A percentile compares a stretch with the other conserved stretches of the same genome.
Evolutionary conservation across 2,113 vertebrate genomes (phyloP).

Genomic region (Caranx melampygus): DNA sequence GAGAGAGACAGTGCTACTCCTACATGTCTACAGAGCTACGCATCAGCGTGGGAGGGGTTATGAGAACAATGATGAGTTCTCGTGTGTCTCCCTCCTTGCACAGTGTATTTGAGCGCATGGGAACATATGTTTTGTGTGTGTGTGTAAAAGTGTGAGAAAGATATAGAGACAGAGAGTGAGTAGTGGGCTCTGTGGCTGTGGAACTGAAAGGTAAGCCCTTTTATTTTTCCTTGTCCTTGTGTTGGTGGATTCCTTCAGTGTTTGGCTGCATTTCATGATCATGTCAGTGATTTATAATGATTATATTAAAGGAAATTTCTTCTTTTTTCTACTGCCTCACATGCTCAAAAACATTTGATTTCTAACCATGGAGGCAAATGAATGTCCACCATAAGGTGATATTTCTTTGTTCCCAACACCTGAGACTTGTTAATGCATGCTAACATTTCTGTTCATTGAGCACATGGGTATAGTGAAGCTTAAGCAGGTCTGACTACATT

Average conservation of each 20-base stretch:
- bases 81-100: conserved; percentile 64
- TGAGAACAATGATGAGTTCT: conserved; percentile 82
- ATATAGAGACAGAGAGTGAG: neutral
- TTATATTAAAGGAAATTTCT: neutral
- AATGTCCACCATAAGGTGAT: neutral
- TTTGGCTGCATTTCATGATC: neutral
- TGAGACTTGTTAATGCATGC: neutral
- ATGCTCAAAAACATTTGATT: neutral
- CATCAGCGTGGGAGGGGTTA: conserved; percentile 80
- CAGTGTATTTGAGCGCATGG: conserved; percentile 51
- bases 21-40: conserved; percentile 65
- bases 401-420: conserved; percentile 59
- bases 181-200: conserved; percentile 44
- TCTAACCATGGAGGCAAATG: neutral
- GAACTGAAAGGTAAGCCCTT: conserved; percentile 77
- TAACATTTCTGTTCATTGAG: conserved; percentile 56
- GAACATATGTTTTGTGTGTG: conserved; percentile 43
- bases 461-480: conserved; percentile 36
- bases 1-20: conserved; percentile 45
- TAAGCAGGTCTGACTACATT: conserved; percentile 56
- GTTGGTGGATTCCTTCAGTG: conserved; percentile 23
- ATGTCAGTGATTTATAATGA: neutral
- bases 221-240: conserved; percentile 57
- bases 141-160: conserved; percentile 21
- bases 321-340: neutral